Base-by-base conservation (phyloP, 2,113 vertebrate species). In the Galemys pyrenaicus region DNA sequence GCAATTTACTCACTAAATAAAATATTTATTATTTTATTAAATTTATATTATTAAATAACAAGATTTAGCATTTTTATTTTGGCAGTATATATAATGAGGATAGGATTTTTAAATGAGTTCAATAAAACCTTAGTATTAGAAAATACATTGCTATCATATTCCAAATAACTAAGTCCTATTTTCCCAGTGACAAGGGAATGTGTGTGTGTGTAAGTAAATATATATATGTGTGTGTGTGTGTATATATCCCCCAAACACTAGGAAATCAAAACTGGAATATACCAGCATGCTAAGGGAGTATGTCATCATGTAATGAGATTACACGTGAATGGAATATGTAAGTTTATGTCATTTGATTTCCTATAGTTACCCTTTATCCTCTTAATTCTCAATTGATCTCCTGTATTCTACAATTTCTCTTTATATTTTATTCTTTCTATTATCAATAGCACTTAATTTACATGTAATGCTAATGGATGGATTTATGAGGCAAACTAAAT, bases 61-160 rank as follows among this genome's bases (percentile, higher is more conserved):
- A 56, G 71, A 41, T 94, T 83, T 84, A 17, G 11, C n/a, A 68
- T 8, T 82, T 80, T 88, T 82, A 35, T 41, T 85, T 78, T 83
- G 22, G 51, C 22, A 49, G 1, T 82, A 56, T 80, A 26, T 86
- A 30, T 78, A 74, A 87, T 84, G 35, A 77, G 20, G 41, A 44
- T 71, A 65, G 58, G 24, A 80, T 78, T 80, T 58, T 71, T 71
- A 51, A 44, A 13, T 64, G 56, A 84, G 39, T 58, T 91, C 30
- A 80, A 79, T 13, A 54, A 58, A 46, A 8, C 54, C n/a, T 73
- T 6, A 58, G 1, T 67, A 39, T 54, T 86, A 54, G 93, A 85
- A 94, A 78, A 77, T 44, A 11, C 20, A 79, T 71, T 79, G 32
- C 22, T 44, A 22, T 90, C 20, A 44, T 65, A 41, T 82, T 30